Evolutionary conservation across 2,888 invertebrate genomes (phyloP).

Genomic region (Drosophila acutilabella): DNA sequence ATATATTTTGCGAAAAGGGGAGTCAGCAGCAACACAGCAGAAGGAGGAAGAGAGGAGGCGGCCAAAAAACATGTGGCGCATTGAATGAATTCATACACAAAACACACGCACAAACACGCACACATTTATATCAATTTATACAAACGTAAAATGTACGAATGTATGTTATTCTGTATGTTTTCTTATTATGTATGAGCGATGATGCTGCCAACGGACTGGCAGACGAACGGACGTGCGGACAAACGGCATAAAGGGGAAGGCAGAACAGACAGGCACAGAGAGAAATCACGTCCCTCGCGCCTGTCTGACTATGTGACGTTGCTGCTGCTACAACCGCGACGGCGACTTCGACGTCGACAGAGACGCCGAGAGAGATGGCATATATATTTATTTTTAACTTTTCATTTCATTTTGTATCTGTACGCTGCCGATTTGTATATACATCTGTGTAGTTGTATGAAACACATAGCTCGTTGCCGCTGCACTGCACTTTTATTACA

Average conservation of each 20-base stretch:
- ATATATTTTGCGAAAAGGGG: conserved; percentile 42
- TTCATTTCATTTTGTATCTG: conserved; percentile 78
- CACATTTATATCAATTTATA: conserved; percentile 10
- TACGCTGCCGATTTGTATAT: conserved; percentile 47
- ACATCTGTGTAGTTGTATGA: conserved; percentile 14
- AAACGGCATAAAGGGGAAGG: conserved; percentile 28
- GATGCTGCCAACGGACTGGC: conserved; percentile 48
- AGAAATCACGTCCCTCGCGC: conserved; percentile 79
- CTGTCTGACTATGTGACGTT: conserved; percentile 52
- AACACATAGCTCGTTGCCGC: conserved; percentile 29
- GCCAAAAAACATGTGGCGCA: conserved; percentile 77
- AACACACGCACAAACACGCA: conserved; percentile 6
- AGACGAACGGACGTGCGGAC: neutral
- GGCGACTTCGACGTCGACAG: neutral
- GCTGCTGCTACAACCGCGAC: conserved; percentile 20
- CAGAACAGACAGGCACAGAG: conserved; percentile 70
- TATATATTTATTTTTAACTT: conserved; percentile 80
- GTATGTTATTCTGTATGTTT: neutral
- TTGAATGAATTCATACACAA: conserved; percentile 63
- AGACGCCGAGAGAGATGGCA: conserved; percentile 61
- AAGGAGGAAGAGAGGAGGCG: conserved; percentile 36
- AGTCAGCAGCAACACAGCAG: neutral
- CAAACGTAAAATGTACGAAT: neutral
- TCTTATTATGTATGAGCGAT: conserved; percentile 43
- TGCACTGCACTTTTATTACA: conserved; percentile 52